phyloP scores from a whole-genome alignment of 1,140 invertebrate genomes.

The Maniola jurtina region DNA sequence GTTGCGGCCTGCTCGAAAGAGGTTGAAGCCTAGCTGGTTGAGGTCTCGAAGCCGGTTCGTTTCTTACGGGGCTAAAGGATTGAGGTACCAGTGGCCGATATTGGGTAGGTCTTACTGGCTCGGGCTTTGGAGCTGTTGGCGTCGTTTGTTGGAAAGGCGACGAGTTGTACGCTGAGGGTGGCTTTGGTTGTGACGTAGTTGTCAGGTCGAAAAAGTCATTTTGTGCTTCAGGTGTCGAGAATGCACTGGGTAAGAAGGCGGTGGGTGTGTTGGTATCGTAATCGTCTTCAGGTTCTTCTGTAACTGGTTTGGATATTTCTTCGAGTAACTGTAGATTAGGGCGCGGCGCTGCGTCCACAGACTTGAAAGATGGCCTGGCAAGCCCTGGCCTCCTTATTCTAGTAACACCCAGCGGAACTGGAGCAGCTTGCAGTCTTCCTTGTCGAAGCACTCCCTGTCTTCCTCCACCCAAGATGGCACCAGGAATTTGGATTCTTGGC shows the following conservation, averaged over 20 bases:
- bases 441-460: slow-evolving; percentile 67
- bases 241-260: slow-evolving; percentile 56
- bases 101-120: slow-evolving; percentile 66
- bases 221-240: slow-evolving; percentile 65
- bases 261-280: slow-evolving; percentile 71
- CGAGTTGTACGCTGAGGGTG: slow-evolving; percentile 61
- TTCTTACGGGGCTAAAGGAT: slow-evolving; percentile 60
- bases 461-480: slow-evolving; percentile 76
- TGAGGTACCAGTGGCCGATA: slow-evolving; percentile 60
- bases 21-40: slow-evolving; percentile 70
- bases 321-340: slow-evolving; percentile 76
- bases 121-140: slow-evolving; percentile 50
- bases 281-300: slow-evolving; percentile 80
- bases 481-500: slow-evolving; percentile 81
- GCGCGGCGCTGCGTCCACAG: slow-evolving; percentile 71
- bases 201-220: slow-evolving; percentile 71
- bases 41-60: slow-evolving; percentile 55
- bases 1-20: slow-evolving; percentile 71
- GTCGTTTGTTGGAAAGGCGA: slow-evolving; percentile 62
- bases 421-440: slow-evolving; percentile 57
- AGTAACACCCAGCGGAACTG: slow-evolving; percentile 47
- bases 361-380: slow-evolving; percentile 78
- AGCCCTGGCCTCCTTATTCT: slow-evolving; percentile 76
- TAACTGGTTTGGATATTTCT: slow-evolving; percentile 79
- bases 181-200: slow-evolving; percentile 72